These are phyloP conservation scores for Oncorhynchus keta DNA, from an alignment of 2,113 vertebrate genomes.

Conservation along the genomic window DNA sequence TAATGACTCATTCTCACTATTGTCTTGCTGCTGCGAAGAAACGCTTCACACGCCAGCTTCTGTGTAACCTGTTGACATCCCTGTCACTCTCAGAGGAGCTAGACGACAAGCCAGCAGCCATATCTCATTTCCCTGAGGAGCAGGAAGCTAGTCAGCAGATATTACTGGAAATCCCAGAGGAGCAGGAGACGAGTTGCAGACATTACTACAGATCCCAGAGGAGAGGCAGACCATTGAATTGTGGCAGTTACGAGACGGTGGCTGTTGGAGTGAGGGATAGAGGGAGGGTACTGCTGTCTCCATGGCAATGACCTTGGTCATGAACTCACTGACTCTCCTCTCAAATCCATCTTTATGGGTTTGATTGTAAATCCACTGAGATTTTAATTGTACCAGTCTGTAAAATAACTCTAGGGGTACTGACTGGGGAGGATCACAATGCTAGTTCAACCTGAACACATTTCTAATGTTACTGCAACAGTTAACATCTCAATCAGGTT, in stretches of 20 bases:
- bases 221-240: conserved; percentile 48
- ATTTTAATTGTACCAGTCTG: conserved; percentile 4
- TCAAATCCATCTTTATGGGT: conserved; percentile 16
- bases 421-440: no score
- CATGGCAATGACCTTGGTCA: not conserved
- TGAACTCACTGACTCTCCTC: conserved; percentile 13
- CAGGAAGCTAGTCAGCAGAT: conserved; percentile 22
- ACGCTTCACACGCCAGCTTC: conserved; percentile 13
- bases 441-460: not conserved
- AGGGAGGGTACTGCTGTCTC: conserved; percentile 16
- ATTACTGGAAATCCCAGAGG: conserved; percentile 42
- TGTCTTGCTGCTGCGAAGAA: not conserved
- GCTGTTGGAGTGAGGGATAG: not conserved
- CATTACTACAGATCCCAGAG: conserved; percentile 38
- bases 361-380: conserved; percentile 31
- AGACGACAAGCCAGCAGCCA: conserved; percentile 20
- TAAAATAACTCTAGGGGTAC: no score
- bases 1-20: not conserved
- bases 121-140: conserved; percentile 24
- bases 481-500: not conserved
- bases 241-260: conserved; percentile 45
- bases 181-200: conserved; percentile 33
- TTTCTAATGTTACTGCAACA: not conserved
- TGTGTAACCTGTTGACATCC: conserved; percentile 13
- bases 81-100: conserved; percentile 24